phyloP scores from a whole-genome alignment of 2,888 invertebrate genomes.

The Ganaspis brasiliensis region DNA sequence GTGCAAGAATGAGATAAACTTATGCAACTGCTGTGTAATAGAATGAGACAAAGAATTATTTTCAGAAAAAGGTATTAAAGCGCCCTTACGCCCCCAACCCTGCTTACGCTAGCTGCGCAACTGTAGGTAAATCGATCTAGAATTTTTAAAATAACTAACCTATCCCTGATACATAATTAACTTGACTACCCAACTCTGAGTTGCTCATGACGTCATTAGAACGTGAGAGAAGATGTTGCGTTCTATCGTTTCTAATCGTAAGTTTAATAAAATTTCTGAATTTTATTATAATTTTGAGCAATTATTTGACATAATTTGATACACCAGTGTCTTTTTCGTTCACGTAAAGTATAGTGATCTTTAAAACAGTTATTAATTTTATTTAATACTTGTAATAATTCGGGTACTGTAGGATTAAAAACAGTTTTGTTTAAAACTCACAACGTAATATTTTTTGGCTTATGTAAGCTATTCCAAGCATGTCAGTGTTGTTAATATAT shows the following conservation, averaged over 20 bases:
- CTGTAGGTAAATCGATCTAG: too few species aligned
- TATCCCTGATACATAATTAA: too few species aligned
- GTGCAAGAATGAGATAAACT: too few species aligned
- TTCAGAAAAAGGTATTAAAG: too few species aligned
- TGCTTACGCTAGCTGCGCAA: too few species aligned
- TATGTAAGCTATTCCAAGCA: background rate
- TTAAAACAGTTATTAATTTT: background rate
- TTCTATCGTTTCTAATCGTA: conserved; percentile 71
- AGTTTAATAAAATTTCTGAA: conserved; percentile 62
- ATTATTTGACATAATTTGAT: conserved; percentile 43
- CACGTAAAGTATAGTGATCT: background rate
- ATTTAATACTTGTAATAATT: background rate
- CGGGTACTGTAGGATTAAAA: background rate
- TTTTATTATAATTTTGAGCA: conserved; percentile 58
- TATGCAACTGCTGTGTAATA: too few species aligned
- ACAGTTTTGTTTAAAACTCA: background rate
- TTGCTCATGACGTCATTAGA: conserved; percentile 52
- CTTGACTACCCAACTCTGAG: too few species aligned
- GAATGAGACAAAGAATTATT: too few species aligned
- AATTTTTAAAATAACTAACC: too few species aligned
- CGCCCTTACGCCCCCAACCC: too few species aligned
- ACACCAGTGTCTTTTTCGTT: background rate
- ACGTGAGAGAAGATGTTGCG: conserved; percentile 72
- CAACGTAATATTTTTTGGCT: conserved; percentile 14
- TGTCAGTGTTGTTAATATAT: background rate